These are phyloP conservation scores for Steinernema feltiae DNA, from an alignment of 1,140 invertebrate genomes.

Conservation along the genomic window DNA sequence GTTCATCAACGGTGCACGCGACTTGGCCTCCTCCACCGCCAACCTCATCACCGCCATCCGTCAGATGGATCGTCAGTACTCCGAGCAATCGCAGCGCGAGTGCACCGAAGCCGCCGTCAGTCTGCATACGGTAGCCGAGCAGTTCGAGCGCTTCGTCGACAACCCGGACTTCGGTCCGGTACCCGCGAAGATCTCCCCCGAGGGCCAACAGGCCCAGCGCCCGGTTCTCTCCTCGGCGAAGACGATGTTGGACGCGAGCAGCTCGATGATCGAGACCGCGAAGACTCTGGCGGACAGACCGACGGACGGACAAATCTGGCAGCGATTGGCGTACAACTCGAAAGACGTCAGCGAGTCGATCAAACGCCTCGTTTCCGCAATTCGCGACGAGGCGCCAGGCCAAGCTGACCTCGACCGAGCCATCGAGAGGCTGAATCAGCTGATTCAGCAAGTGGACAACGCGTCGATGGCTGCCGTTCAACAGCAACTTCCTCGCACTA, in stretches of 20 bases:
- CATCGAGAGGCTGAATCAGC: constrained; percentile 70
- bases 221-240: constrained; percentile 78
- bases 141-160: constrained; percentile 82
- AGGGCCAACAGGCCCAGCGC: constrained; percentile 64
- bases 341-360: constrained; percentile 92
- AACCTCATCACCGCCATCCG: constrained; percentile 90
- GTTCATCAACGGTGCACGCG: constrained; percentile 93
- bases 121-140: constrained; percentile 81
- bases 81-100: constrained; percentile 73
- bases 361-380: constrained; percentile 67
- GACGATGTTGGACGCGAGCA: constrained; percentile 74
- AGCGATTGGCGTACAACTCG: constrained; percentile 81
- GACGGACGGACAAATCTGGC: constrained; percentile 85
- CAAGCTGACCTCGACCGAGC: constrained; percentile 84
- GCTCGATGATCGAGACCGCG: constrained; percentile 80
- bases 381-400: constrained; percentile 73
- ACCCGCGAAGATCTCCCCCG: constrained; percentile 77
- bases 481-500: constrained; percentile 26
- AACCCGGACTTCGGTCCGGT: constrained; percentile 85
- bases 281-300: constrained; percentile 81
- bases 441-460: constrained; percentile 74
- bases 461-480: constrained; percentile 74
- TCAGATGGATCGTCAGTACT: constrained; percentile 66
- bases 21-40: constrained; percentile 91
- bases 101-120: constrained; percentile 77